A percentile compares a stretch with the other conserved stretches of the same genome.
phyloP scores from a whole-genome alignment of 2,888 invertebrate genomes.

The Drosophila neonasuta region DNA sequence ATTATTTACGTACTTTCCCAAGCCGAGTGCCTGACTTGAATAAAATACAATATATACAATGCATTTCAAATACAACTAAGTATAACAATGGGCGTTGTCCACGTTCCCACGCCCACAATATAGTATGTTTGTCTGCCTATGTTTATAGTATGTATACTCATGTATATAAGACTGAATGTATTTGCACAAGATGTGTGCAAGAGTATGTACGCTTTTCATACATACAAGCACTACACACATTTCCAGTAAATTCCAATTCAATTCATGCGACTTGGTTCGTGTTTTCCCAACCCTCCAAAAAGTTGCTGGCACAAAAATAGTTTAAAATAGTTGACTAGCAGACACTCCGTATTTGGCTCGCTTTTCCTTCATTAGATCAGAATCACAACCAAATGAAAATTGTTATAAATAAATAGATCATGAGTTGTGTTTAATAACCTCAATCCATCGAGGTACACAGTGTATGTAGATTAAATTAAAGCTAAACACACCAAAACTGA shows the following conservation, averaged over 20 bases:
- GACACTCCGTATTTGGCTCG: background rate
- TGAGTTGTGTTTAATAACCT: too few relatives aligned
- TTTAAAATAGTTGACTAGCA: background rate
- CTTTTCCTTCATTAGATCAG: too few relatives aligned
- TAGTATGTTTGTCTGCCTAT: constrained; percentile 15
- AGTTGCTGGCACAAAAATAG: background rate
- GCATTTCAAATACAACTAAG: constrained; percentile 14
- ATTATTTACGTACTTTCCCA: constrained; percentile 62
- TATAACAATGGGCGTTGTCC: constrained; percentile 50
- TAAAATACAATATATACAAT: constrained; percentile 36
- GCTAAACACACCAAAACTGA: constrained; percentile 20
- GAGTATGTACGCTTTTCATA: constrained; percentile 11
- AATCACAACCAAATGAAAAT: too few relatives aligned
- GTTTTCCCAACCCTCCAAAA: constrained; percentile 73
- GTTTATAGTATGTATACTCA: background rate
- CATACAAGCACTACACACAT: constrained; percentile 24
- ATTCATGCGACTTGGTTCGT: constrained; percentile 59
- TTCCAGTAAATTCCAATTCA: constrained; percentile 68
- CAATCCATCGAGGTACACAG: too few relatives aligned
- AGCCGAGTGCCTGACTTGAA: constrained; percentile 49
- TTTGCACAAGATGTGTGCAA: constrained; percentile 47
- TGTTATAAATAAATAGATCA: too few relatives aligned
- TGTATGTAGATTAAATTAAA: constrained; percentile 6
- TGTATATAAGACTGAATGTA: constrained; percentile 10
- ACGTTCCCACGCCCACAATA: constrained; percentile 66